Evolutionary conservation across 2,888 invertebrate species (phyloP).

Genomic region (Mythimna lalbum): DNA sequence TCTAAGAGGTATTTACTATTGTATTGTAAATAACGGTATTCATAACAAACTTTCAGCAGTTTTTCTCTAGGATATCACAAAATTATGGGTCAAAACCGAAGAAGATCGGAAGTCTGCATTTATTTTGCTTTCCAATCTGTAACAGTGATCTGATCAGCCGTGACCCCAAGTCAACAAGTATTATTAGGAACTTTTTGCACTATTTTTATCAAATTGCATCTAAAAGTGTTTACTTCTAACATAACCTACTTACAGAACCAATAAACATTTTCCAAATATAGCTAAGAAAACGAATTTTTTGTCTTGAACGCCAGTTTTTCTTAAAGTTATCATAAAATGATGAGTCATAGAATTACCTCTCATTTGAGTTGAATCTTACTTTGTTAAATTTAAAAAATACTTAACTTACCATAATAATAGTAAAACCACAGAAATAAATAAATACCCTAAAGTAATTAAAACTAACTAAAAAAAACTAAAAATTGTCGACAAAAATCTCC

Average conservation of each 20-base stretch:
- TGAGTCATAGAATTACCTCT: not conserved
- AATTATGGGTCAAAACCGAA: not conserved
- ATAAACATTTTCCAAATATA: too few species aligned
- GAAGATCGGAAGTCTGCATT: not conserved
- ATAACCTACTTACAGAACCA: constrained; percentile 13
- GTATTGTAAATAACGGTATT: not conserved
- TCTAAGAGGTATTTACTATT: not conserved
- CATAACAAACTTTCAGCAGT: not conserved
- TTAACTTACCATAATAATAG: too few species aligned
- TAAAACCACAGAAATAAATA: too few species aligned
- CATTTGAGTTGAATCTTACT: too few species aligned
- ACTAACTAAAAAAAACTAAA: too few species aligned
- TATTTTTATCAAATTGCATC: constrained; percentile 37
- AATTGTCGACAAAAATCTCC: too few species aligned
- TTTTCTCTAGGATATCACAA: not conserved
- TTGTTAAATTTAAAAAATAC: too few species aligned
- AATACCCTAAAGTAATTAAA: too few species aligned
- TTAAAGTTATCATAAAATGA: too few species aligned
- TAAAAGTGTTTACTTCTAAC: constrained; percentile 50
- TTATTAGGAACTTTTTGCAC: constrained; percentile 5
- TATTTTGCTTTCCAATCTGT: constrained; percentile 16
- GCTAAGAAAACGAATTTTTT: too few species aligned
- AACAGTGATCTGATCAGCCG: not conserved
- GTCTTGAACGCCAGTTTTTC: too few species aligned
- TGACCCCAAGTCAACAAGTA: not conserved